A percentile compares a stretch with the other conserved stretches of the same genome.
These are phyloP conservation scores for Sinocyclocheilus anshuiensis DNA, from an alignment of 2,113 vertebrate species.

Conservation along the genomic window DNA sequence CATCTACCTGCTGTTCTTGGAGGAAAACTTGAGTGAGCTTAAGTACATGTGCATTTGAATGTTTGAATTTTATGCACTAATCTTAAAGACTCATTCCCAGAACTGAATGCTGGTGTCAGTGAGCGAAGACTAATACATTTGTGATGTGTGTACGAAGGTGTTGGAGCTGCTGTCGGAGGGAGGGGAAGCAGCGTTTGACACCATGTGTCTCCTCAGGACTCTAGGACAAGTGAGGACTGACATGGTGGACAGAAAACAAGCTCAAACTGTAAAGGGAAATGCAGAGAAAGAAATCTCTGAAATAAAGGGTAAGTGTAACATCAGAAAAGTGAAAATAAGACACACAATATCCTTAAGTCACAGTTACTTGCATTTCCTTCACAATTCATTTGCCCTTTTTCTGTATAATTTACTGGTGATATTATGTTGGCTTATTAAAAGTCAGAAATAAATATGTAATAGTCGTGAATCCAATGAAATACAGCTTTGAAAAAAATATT, in stretches of 20 bases:
- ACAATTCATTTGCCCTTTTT: background rate
- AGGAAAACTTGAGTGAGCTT: constrained; percentile 91
- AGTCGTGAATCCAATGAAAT: background rate
- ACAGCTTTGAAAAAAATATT: background rate
- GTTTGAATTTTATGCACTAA: background rate
- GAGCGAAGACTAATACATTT: background rate
- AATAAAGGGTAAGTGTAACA: constrained; percentile 52
- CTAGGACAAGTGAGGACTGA: constrained; percentile 89
- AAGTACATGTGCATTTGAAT: constrained; percentile 66
- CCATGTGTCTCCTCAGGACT: constrained; percentile 83
- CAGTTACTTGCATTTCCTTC: background rate
- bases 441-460: background rate
- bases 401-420: background rate
- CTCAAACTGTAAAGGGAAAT: constrained; percentile 26
- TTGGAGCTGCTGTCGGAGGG: constrained; percentile 85
- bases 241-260: constrained; percentile 76
- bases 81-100: background rate
- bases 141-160: constrained; percentile 67
- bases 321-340: background rate
- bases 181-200: constrained; percentile 79
- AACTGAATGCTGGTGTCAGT: background rate
- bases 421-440: background rate
- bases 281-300: constrained; percentile 47
- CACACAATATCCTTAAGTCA: background rate
- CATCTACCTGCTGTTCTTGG: constrained; percentile 90